Evolutionary conservation across 2,888 invertebrate species (phyloP), one percentile per base, ranked within the genome.

Genomic region (Frankliniella fusca): DNA sequence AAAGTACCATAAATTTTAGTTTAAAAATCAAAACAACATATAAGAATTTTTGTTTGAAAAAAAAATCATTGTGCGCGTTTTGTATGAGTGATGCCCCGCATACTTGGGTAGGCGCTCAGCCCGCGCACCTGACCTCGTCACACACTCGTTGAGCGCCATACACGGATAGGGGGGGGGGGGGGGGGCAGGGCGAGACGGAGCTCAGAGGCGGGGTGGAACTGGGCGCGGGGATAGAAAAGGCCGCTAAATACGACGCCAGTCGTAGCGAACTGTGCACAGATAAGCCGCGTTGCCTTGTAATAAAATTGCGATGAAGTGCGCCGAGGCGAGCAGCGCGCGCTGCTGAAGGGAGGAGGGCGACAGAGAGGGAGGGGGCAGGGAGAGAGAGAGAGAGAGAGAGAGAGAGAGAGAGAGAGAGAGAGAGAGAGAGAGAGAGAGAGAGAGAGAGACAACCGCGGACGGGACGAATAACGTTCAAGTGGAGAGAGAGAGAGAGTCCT

Each of bases 251-350:
- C 70, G 70, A 61, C 70, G 70, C 23, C 23, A 27, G 70, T 27
- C 70, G 70, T 76, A 76, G 70, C 70, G 70, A 76, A 76, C 70
- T 76, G 70, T 23, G 70, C 70, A 76, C 27, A 27, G 70, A 76
- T 76, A 76, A 76, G 27, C 11, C 70, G 70, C 70, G 70, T 27
- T 27, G 27, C 23, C 70, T 76, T 27, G 70, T 27, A 76, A 23
- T 76, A 76, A 76, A 76, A 76, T 27, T 23, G 70, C 70, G 70
- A 76, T 76, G 70, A 76, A 76, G 12, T 76, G 23, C 70, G 27
- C 23, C 10, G 70, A 76, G 23, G 70, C 70, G 70, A 76, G 70
- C 70, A 27, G 0, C 70, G 70, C 70, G 70, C 11, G 11, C 15
- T 3, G 18, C 54, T 3, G 54, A 2, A 3, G 54, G 12, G 15